Base-by-base conservation (phyloP, 2,797 vertebrate genomes). In the Meda fulgida region DNA sequence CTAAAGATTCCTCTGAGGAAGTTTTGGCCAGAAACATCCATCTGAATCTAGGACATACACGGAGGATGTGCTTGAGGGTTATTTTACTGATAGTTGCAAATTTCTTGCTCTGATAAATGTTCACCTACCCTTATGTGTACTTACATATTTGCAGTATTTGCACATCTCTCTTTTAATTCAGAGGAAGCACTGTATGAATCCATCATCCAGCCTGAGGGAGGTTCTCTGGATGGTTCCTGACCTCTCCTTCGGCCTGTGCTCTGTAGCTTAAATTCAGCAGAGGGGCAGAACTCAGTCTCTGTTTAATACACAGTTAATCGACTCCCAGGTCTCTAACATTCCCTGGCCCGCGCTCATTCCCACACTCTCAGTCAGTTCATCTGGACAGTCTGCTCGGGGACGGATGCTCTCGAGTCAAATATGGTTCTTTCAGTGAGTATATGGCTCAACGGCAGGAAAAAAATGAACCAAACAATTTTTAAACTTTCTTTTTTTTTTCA, bases 291-390 rank as follows among this genome's bases (percentile, higher is more conserved):
- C 51, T 71, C 84, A 87, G 51, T 80, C 88, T 87, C 87, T 86
- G 86, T 91, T 92, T 91, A 89, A 93, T 89, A 90, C 84, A 85
- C 90, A 92, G 94, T 94, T 92, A 94, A 95, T 94, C 90, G 91
- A 88, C 84, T 85, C 78, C 76, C 84, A 88, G 88, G 89, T 91
- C 88, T 87, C 89, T 90, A 87, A 87, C 81, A 87, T 85, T 65
- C 85, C 34, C 78, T 79, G 70, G 85, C 91, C 89, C 75, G 87
- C 67, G 85, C 85, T 43, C 65, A 89, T 80, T 80, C 85, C 86
- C 72, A 86, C 72, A 79, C 55, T 89, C 85, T 81, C 88, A 88
- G 89, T 81, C 55, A 79, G 80, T 51, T 69, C 31, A 67, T 76
- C 78, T 84, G 31, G 78, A 84, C 78, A 63, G 65, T 34, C 34